phyloP scores from a whole-genome alignment of 2,113 vertebrate species.

The Triplophysa tibetana region DNA sequence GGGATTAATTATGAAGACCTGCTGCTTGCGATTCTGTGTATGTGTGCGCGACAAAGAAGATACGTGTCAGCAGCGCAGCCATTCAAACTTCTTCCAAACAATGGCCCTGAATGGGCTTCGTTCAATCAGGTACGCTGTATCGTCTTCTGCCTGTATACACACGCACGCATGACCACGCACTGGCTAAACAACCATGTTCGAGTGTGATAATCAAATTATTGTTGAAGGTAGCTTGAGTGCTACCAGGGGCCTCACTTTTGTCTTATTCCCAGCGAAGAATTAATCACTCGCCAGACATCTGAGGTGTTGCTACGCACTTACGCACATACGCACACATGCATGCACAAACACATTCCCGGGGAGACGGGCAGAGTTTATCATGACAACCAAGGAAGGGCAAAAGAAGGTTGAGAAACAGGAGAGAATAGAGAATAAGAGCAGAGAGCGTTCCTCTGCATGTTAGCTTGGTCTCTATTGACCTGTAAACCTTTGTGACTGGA shows the following conservation, averaged over 20 bases:
- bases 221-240: slow-evolving; percentile 54
- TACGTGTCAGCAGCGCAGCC: slow-evolving; percentile 46
- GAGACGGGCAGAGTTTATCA: slow-evolving; percentile 55
- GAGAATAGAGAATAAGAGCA: slow-evolving; percentile 39
- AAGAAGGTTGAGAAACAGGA: slow-evolving; percentile 56
- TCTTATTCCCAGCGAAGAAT: slow-evolving; percentile 57
- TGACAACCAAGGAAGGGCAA: slow-evolving; percentile 62
- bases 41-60: slow-evolving; percentile 44
- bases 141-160: slow-evolving; percentile 40
- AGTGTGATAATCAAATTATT: slow-evolving; percentile 70
- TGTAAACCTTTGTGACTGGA: slow-evolving; percentile 96
- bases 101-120: slow-evolving; percentile 49
- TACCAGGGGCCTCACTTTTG: slow-evolving; percentile 58
- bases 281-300: slow-evolving; percentile 56
- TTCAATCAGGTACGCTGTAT: slow-evolving; percentile 54
- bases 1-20: slow-evolving; percentile 53
- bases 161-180: slow-evolving; percentile 54
- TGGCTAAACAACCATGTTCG: slow-evolving; percentile 56
- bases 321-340: slow-evolving; percentile 42
- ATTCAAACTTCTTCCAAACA: slow-evolving; percentile 53
- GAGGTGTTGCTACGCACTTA: slow-evolving; percentile 52
- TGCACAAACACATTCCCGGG: slow-evolving; percentile 45
- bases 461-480: slow-evolving; percentile 88
- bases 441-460: slow-evolving; percentile 64
- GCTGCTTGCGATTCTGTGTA: slow-evolving; percentile 42